Evolutionary conservation across 2,113 vertebrate genomes (phyloP).

Genomic region (Danionella cerebrum): DNA sequence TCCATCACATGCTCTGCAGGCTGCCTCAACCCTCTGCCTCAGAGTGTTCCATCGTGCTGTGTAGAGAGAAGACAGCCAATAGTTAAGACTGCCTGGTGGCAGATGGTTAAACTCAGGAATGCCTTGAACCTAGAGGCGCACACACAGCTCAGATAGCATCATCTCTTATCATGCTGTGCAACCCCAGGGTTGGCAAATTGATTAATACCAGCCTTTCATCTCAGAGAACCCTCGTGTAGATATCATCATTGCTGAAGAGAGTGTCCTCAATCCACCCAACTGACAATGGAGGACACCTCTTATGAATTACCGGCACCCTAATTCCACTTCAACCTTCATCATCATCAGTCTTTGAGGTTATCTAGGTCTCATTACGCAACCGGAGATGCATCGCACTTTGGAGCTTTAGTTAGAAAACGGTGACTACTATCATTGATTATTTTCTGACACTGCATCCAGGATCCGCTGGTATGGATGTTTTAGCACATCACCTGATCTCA

Average conservation of each 20-base stretch:
- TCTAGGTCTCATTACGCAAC: neutral
- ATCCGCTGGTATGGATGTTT: conserved; percentile 3
- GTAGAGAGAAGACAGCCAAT: conserved; percentile 22
- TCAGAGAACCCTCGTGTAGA: conserved; percentile 51
- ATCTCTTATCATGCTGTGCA: conserved; percentile 49
- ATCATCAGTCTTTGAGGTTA: conserved; percentile 22
- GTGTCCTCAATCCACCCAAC: conserved; percentile 42
- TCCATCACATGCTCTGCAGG: conserved; percentile 11
- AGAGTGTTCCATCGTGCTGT: neutral
- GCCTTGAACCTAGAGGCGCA: conserved; percentile 9
- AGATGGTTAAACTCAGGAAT: conserved; percentile 50
- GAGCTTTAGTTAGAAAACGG: neutral
- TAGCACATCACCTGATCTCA: conserved; percentile 18
- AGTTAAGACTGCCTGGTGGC: conserved; percentile 31
- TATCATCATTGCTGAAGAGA: conserved; percentile 53
- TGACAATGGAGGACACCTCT: conserved; percentile 39
- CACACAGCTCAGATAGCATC: conserved; percentile 46
- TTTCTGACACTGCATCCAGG: neutral
- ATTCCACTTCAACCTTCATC: conserved; percentile 33
- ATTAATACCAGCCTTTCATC: conserved; percentile 62
- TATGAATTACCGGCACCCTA: conserved; percentile 48
- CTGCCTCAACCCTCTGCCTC: conserved; percentile 25
- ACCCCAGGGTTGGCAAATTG: conserved; percentile 54
- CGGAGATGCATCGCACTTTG: neutral
- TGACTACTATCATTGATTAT: neutral